phyloP scores from a whole-genome alignment of 2,888 invertebrate genomes.

The Lasiommata megera region DNA sequence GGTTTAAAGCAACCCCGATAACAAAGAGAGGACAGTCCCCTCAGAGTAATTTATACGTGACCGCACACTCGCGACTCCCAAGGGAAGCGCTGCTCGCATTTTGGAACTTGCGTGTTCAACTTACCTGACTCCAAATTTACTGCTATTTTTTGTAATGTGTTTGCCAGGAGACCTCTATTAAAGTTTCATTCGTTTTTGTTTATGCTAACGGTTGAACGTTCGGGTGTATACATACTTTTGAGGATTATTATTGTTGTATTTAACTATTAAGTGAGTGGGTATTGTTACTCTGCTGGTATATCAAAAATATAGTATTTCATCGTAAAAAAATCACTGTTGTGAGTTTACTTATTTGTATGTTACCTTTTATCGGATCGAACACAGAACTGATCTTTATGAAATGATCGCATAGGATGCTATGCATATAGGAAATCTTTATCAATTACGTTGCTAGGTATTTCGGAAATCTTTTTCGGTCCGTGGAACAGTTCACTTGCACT shows the following conservation, averaged over 20 bases:
- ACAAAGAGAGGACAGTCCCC: conserved; percentile 68
- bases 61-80: conserved; percentile 54
- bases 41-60: conserved; percentile 78
- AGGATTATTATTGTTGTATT: not conserved
- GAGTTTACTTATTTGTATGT: no score
- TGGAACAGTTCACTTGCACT: no score
- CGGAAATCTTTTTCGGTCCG: no score
- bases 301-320: no score
- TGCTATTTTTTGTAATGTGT: conserved; percentile 32
- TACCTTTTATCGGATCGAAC: no score
- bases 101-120: conserved; percentile 54
- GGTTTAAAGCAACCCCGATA: conserved; percentile 72
- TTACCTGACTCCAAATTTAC: conserved; percentile 29
- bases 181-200: not conserved
- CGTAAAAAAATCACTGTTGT: no score
- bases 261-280: not conserved
- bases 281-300: no score
- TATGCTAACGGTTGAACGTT: not conserved
- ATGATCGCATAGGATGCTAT: no score
- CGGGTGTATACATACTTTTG: not conserved
- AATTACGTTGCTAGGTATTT: no score
- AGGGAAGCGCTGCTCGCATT: conserved; percentile 49
- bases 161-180: conserved; percentile 10
- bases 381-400: no score
- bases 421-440: no score